Conservation (phyloP, 2,888 invertebrate genomes). For the Hirudinaria manillensis region DNA sequence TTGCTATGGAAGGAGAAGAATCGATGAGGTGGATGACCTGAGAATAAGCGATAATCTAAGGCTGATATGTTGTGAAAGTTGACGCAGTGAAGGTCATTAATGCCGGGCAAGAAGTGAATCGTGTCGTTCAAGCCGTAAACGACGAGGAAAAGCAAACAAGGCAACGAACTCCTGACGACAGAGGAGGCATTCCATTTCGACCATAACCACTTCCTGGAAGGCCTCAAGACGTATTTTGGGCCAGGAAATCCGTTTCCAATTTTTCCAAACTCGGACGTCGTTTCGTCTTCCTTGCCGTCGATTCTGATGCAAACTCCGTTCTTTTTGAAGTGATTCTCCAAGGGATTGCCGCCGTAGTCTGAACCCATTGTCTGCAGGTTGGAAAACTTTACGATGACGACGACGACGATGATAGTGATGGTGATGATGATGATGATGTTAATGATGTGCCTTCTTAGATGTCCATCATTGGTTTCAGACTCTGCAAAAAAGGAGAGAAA, state of each 20-base stretch:
- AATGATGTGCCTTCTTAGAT: too few relatives aligned
- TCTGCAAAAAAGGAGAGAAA: too few relatives aligned
- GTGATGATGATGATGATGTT: too few relatives aligned
- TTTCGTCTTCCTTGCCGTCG: not conserved
- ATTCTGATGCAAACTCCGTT: not conserved
- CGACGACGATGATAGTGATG: too few relatives aligned
- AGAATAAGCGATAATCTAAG: constrained; percentile 36
- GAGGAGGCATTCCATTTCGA: not conserved
- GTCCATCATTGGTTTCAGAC: too few relatives aligned
- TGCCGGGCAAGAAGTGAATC: constrained; percentile 35
- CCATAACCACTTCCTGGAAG: not conserved
- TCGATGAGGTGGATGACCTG: constrained; percentile 34
- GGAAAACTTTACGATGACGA: too few relatives aligned
- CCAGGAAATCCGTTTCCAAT: not conserved
- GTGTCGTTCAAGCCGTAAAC: constrained; percentile 37
- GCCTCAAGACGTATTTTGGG: not conserved
- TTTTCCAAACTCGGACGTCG: not conserved
- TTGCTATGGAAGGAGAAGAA: constrained; percentile 33
- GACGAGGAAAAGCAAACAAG: constrained; percentile 36
- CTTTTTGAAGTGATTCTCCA: not conserved
- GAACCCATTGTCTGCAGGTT: too few relatives aligned
- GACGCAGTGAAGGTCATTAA: constrained; percentile 37
- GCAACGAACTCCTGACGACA: constrained; percentile 23
- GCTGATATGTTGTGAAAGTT: constrained; percentile 39
- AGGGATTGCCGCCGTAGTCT: too few relatives aligned